phyloP scores from a whole-genome alignment of 2,113 vertebrate species.

The Heterotis niloticus region DNA sequence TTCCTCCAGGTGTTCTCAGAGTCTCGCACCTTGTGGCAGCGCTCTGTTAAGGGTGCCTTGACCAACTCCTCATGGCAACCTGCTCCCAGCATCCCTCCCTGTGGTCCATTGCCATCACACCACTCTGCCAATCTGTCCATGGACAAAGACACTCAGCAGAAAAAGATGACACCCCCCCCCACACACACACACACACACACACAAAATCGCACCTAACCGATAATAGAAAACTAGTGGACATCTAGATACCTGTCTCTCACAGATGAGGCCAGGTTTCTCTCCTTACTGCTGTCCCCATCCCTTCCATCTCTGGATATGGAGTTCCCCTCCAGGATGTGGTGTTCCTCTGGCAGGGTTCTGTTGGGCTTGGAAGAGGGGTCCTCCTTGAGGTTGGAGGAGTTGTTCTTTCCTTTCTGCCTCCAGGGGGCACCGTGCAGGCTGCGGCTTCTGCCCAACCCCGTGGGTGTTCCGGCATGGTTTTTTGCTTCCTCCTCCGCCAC shows the following conservation, averaged over 20 bases:
- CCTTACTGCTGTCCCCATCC: slow-evolving; percentile 18
- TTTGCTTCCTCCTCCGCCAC: slow-evolving; percentile 21
- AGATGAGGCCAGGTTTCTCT: neutral
- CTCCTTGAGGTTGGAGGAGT: slow-evolving; percentile 38
- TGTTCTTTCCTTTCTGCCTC: slow-evolving; percentile 57
- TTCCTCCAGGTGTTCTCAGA: slow-evolving; percentile 10
- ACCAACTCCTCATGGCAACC: neutral
- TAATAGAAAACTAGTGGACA: neutral
- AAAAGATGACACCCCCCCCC: neutral
- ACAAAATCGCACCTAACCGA: neutral
- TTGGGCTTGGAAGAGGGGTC: slow-evolving; percentile 42
- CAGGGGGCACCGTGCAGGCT: slow-evolving; percentile 50
- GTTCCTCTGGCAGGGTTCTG: slow-evolving; percentile 30
- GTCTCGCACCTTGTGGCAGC: slow-evolving; percentile 23
- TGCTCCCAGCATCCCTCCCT: slow-evolving; percentile 10
- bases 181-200: neutral
- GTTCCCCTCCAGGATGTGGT: slow-evolving; percentile 28
- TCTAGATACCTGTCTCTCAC: slow-evolving; percentile 34
- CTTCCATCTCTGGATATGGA: slow-evolving; percentile 18
- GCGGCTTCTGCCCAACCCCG: neutral
- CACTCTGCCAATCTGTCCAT: slow-evolving; percentile 18
- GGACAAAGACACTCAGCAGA: neutral
- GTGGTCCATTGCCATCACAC: slow-evolving; percentile 21
- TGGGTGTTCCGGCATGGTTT: neutral
- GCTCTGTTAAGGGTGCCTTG: slow-evolving; percentile 29